Base-by-base conservation (phyloP, 2,113 vertebrate genomes). In the Gobio gobio region DNA sequence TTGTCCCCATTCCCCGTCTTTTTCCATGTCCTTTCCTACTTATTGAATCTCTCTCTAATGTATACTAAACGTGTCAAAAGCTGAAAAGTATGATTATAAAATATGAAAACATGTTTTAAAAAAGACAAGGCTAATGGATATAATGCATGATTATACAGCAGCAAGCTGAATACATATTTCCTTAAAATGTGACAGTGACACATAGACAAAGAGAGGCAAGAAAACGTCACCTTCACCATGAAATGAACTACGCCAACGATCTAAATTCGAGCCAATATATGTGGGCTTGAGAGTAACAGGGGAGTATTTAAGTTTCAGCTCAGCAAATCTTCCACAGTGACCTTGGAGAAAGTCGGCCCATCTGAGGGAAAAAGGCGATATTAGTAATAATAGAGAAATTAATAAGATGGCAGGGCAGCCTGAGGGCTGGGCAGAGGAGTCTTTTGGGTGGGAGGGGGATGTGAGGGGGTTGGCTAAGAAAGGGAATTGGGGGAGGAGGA, bases 361-460 rank as follows among this genome's bases (percentile, higher is more conserved):
- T 93, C 91, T 92, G 89, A 90, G 83, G 73, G 66, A 86, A 90
- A 87, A 88, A 87, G n/a, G 89, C 85, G 90, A 90, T 93, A 93
- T 93, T 92, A 93, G 93, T 93, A 93, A 93, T 94, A 93, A 95
- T 93, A 90, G 90, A 91, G 91, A 93, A 93, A 94, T 94, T 88
- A 94, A 94, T 94, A 93, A 92, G 90, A 90, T 89, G 88, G 85
- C 83, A 90, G 87, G 81, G 59, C 86, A 87, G 93, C 92, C 90
- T 83, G 83, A 90, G 91, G 93, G 91, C 85, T 88, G 83, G 84
- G 83, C 89, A 85, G 70, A 75, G 66, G 91, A 88, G 49, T 79
- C 56, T 61, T 58, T 58, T 24, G 81, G 64, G 87, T 83, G 78
- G 87, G 82, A 58, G 54, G 18, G 81, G 58, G 47, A 66, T 70